Base-by-base conservation (phyloP, 2,113 vertebrate species). In the Rhombomys opimus region DNA sequence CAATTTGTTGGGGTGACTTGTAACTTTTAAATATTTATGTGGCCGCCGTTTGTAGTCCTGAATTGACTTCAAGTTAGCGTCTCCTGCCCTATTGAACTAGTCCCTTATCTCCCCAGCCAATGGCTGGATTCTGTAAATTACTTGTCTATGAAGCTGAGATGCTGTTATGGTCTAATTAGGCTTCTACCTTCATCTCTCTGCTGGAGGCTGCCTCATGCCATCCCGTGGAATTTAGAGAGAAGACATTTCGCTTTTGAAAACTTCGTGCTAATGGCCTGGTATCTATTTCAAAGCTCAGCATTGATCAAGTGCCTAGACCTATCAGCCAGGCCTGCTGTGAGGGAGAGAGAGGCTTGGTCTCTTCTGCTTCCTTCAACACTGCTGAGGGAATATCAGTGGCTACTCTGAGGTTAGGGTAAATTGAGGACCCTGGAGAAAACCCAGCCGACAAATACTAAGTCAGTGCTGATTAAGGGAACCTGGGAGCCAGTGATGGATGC, bases 21-120 rank as follows among this genome's bases (percentile, higher is more conserved):
- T 90, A 77, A 65, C 70, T 89, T 92, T 70, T 63, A 92, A 96
- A 73, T 95, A 86, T 91, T 93, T 67, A 57, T 63, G 8, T 82
- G n/a, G 17, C 11, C 17, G 68, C 46, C n/a, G 32, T 94, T 22
- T 73, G 59, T 91, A 20, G 57, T 89, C 18, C 93, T 27, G 6
- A 52, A 38, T 57, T 88, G 23, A 89, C 0, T 59, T 54, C 35
- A 89, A 95, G 32, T 84, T 75, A 89, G 81, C 84, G 61, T 85
- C 9, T 10, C 27, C 41, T 61, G 18, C 46, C 30, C 61, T 68
- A 15, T 78, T 91, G 22, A 85, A 12, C 30, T 67, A 52, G 63
- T 78, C 12, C 20, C 87, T 59, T 25, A 5, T 84, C n/a, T 96
- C 70, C 70, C 0, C 10, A 77, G 46, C 67, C 65, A 30, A 18